These are phyloP conservation scores for Brenthis ino DNA, from an alignment of 2,888 invertebrate species.

Conservation along the genomic window DNA sequence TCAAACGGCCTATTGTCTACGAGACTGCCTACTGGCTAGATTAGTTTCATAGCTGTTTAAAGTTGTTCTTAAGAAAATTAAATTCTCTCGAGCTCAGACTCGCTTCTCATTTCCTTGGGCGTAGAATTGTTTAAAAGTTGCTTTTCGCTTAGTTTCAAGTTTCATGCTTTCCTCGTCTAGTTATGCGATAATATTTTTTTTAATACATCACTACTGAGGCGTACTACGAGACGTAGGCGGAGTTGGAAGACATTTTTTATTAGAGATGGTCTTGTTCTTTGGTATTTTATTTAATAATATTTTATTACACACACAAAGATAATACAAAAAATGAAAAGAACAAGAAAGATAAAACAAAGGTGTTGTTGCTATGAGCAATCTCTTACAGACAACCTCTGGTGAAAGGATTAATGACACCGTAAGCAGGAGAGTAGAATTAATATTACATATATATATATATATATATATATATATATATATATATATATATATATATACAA, in stretches of 20 bases:
- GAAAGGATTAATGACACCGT: no score
- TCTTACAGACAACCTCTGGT: no score
- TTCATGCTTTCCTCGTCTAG: slow-evolving; percentile 23
- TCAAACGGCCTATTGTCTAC: slow-evolving; percentile 50
- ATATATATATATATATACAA: no score
- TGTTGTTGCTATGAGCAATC: no score
- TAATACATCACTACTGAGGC: not conserved
- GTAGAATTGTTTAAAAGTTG: slow-evolving; percentile 38
- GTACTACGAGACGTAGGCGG: not conserved
- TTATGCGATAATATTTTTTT: slow-evolving; percentile 20
- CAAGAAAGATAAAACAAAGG: no score
- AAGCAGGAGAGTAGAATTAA: no score
- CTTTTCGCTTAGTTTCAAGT: slow-evolving; percentile 30
- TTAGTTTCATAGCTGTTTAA: slow-evolving; percentile 68
- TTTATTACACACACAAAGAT: no score
- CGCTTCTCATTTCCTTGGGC: slow-evolving; percentile 42
- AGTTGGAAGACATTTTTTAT: not conserved
- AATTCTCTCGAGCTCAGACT: slow-evolving; percentile 53
- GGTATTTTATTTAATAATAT: not conserved
- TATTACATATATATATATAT: no score
- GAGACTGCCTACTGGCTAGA: slow-evolving; percentile 44
- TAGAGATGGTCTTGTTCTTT: not conserved
- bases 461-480: no score
- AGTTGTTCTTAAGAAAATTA: slow-evolving; percentile 63
- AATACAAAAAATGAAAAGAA: no score